These are phyloP conservation scores for Spilarctia lutea DNA, from an alignment of 2,888 invertebrate genomes.

Conservation along the genomic window DNA sequence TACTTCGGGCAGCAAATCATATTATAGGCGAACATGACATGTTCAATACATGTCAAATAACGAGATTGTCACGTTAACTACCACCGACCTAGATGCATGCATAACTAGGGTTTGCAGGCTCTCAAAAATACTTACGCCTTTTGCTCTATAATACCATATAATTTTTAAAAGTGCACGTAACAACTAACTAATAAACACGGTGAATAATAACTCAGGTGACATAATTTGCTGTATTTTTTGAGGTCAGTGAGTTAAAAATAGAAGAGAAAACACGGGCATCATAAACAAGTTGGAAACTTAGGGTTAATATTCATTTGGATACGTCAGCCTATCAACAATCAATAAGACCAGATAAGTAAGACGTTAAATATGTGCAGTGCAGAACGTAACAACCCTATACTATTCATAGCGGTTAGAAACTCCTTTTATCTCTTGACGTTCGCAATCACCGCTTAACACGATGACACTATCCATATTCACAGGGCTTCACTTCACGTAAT, in stretches of 20 bases:
- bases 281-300: neutral
- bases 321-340: neutral
- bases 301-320: neutral
- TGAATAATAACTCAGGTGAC: neutral
- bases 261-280: neutral
- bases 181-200: neutral
- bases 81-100: conserved; percentile 62
- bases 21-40: too few relatives aligned
- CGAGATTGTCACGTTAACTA: conserved; percentile 16
- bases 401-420: conserved; percentile 49
- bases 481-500: neutral
- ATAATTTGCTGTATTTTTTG: neutral
- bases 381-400: conserved; percentile 29
- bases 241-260: neutral
- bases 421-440: conserved; percentile 9
- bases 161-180: neutral
- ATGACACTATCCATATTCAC: neutral
- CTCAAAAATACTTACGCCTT: neutral
- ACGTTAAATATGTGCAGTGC: neutral
- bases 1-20: neutral
- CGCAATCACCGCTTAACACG: neutral
- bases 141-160: neutral
- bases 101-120: conserved; percentile 29
- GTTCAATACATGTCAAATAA: too few relatives aligned
- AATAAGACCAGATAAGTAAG: neutral